Percentiles rank a stretch among this genome's conserved stretches.
phyloP scores from a whole-genome alignment of 1,140 invertebrate genomes.

The Belonocnema kinseyi region DNA sequence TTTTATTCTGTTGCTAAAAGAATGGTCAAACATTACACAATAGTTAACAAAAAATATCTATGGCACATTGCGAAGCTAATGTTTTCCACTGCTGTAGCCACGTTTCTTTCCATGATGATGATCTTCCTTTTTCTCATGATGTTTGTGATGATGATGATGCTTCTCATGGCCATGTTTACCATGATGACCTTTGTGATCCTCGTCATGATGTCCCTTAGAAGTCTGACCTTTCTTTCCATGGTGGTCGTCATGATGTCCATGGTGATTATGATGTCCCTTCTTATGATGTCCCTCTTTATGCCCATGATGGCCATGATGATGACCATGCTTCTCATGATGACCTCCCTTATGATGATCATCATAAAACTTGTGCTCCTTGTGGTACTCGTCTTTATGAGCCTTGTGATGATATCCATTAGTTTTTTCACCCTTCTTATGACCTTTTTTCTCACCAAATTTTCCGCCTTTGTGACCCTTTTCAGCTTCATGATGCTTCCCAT shows the following conservation, averaged over 20 bases:
- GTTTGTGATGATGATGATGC: conserved; percentile 80
- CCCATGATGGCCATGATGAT: conserved; percentile 82
- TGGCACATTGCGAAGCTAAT: too few species aligned
- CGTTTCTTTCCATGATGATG: conserved; percentile 80
- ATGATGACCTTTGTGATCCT: conserved; percentile 85
- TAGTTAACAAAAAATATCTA: too few species aligned
- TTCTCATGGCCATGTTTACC: conserved; percentile 82
- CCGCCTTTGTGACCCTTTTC: conserved; percentile 86
- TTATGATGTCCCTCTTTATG: conserved; percentile 83
- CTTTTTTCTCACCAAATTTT: conserved; percentile 86
- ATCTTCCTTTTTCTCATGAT: conserved; percentile 82
- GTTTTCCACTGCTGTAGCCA: conserved; percentile 74
- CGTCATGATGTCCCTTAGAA: conserved; percentile 85
- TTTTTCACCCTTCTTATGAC: conserved; percentile 85
- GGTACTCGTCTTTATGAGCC: conserved; percentile 88
- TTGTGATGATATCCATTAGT: conserved; percentile 87
- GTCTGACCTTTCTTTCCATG: conserved; percentile 85
- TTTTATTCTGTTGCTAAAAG: too few species aligned
- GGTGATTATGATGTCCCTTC: conserved; percentile 83
- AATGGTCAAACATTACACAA: too few species aligned
- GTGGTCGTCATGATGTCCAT: conserved; percentile 82
- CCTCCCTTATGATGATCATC: conserved; percentile 88
- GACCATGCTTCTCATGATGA: conserved; percentile 82
- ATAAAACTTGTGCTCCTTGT: conserved; percentile 90
- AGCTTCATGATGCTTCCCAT: conserved; percentile 83